Evolutionary conservation across 2,797 vertebrate genomes (phyloP), one percentile per base, ranked within the genome.

Genomic region (Cheirogaleus major): DNA sequence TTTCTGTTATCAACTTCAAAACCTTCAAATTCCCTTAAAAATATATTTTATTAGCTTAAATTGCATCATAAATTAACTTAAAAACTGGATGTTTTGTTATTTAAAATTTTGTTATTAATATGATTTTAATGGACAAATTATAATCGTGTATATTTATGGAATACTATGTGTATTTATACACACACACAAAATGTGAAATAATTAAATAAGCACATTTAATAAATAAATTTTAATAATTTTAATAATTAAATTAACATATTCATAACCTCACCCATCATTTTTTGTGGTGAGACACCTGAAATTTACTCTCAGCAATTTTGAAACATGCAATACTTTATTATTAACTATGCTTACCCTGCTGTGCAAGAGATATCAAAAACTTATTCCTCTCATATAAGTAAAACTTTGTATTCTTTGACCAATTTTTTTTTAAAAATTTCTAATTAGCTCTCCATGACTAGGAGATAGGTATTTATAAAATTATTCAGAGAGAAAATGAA

Each of bases 401-500:
- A 89, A 43, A 93, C 27, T 72, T 93, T 32, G 14, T 25, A 12
- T 41, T 7, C 23, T 63, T 55, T 80, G 22, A 55, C 18, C 11
- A 35, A 80, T 25, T 15, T 20, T 70, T 85, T 85, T 35, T 30
- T 14, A 81, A 38, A 59, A 55, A 63, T 78, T 69, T 63, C 38
- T 55, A 95, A 93, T 70, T 95, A 81, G 30, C 17, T 88, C 35
- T 57, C 18, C 18, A 84, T 83, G 27, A 81, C n/a, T 59, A 8
- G 11, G 3, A 92, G 25, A 45, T n/a, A 96, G 2, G 11, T n/a
- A 95, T 63, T 84, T 79, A 83, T 67, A 93, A 87, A 65, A 89
- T 75, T 79, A 72, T 86, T 94, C 12, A 43, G 32, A 75, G 93
- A 41, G 32, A 70, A 93, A 79, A 59, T 63, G 52, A 79, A 96